Percentiles rank a stretch among this genome's conserved stretches.
Conservation (phyloP, 2,888 invertebrate species). For the Lasius platythorax region DNA sequence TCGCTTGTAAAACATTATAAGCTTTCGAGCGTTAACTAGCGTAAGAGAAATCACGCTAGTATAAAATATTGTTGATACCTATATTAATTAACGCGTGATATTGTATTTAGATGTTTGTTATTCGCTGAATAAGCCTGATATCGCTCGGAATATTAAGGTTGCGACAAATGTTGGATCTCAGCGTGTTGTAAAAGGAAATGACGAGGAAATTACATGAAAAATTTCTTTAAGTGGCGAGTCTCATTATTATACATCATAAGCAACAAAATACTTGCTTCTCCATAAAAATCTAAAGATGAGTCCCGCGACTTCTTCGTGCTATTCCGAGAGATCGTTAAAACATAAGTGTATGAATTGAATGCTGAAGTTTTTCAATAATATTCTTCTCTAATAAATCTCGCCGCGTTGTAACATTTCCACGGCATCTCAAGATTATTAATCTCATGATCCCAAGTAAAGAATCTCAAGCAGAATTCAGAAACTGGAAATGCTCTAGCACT, state of each 20-base stretch:
- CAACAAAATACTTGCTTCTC: neutral
- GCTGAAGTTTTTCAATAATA: neutral
- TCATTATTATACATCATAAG: neutral
- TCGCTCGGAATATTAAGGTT: neutral
- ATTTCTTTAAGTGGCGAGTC: neutral
- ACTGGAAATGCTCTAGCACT: conserved; percentile 57
- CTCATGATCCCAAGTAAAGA: neutral
- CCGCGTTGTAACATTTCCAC: neutral
- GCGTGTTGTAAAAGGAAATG: neutral
- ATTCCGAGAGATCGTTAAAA: neutral
- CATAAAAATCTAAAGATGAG: neutral
- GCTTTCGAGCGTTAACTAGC: conserved; percentile 14
- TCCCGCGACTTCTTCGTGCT: neutral
- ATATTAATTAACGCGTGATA: conserved; percentile 17
- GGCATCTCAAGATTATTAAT: neutral
- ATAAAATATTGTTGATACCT: neutral
- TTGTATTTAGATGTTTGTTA: neutral
- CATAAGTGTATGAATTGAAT: neutral
- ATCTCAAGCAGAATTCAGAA: conserved; percentile 35
- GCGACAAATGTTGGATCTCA: conserved; percentile 21
- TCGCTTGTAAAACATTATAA: conserved; percentile 31
- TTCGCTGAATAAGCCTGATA: neutral
- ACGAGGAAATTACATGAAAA: conserved; percentile 17
- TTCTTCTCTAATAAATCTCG: neutral
- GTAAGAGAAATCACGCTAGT: neutral